Conservation (phyloP, 1,140 invertebrate species). For the Uloborus diversus region DNA sequence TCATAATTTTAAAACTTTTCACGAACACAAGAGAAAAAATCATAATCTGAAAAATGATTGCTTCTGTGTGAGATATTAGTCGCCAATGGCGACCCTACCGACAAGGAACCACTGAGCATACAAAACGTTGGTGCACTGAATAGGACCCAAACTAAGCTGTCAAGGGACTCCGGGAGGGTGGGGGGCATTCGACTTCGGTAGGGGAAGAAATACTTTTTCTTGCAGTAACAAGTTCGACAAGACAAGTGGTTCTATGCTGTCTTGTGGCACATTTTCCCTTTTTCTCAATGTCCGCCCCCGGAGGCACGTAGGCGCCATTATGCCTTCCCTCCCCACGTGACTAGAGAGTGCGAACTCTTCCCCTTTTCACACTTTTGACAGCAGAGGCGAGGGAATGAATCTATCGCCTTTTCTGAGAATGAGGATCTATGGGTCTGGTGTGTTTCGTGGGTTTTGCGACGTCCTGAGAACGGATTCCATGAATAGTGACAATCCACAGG, state of each 20-base stretch:
- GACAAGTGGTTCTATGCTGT: not conserved
- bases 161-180: not conserved
- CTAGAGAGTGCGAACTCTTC: no score
- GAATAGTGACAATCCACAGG: no score
- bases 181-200: not conserved
- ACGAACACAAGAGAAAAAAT: no score
- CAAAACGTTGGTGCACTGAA: not conserved
- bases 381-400: not conserved
- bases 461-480: no score
- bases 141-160: constrained; percentile 21
- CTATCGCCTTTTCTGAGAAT: not conserved
- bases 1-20: no score
- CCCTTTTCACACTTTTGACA: not conserved
- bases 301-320: constrained; percentile 15
- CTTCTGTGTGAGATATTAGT: no score
- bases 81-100: no score
- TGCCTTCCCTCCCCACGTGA: not conserved
- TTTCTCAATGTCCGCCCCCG: constrained; percentile 2
- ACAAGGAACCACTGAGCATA: no score
- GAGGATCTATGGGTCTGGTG: no score
- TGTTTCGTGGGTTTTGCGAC: no score
- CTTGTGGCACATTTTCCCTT: not conserved
- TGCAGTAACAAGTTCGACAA: not conserved
- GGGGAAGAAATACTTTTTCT: not conserved
- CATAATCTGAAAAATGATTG: no score